These are phyloP conservation scores for Buteo buteo DNA, from an alignment of 2,113 vertebrate genomes.

Conservation along the genomic window DNA sequence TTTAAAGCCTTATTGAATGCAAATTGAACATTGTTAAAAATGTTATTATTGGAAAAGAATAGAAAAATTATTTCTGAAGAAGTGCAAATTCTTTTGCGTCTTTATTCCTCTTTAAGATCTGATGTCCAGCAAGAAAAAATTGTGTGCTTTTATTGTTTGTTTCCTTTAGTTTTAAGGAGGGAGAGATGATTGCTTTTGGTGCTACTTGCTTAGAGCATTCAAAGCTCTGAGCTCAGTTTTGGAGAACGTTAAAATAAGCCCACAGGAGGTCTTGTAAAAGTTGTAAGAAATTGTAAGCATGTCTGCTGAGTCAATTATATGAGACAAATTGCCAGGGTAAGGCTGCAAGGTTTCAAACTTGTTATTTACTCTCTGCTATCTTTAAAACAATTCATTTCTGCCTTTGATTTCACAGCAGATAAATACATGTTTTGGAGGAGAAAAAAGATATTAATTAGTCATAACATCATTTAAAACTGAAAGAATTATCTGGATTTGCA, in stretches of 20 bases:
- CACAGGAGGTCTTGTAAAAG: conserved; percentile 59
- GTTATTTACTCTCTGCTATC: conserved; percentile 26
- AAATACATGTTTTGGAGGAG: background rate
- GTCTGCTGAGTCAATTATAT: conserved; percentile 49
- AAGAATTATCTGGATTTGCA: background rate
- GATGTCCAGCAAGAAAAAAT: background rate
- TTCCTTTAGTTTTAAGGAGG: background rate
- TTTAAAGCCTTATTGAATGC: background rate
- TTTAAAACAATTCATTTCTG: conserved; percentile 18
- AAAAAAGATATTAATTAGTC: background rate
- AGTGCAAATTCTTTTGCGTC: background rate
- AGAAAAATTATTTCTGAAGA: background rate
- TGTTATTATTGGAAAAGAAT: background rate
- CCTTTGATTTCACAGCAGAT: conserved; percentile 6
- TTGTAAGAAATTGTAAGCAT: conserved; percentile 47
- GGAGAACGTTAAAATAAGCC: conserved; percentile 20
- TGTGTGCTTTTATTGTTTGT: background rate
- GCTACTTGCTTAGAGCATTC: background rate
- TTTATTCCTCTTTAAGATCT: background rate
- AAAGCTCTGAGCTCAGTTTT: conserved; percentile 32
- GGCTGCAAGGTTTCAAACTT: conserved; percentile 19
- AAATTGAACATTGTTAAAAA: background rate
- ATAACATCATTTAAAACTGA: background rate
- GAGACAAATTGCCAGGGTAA: conserved; percentile 39
- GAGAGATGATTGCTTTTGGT: background rate